phyloP scores from a whole-genome alignment of 2,113 vertebrate species.

The Probosciger aterrimus region DNA sequence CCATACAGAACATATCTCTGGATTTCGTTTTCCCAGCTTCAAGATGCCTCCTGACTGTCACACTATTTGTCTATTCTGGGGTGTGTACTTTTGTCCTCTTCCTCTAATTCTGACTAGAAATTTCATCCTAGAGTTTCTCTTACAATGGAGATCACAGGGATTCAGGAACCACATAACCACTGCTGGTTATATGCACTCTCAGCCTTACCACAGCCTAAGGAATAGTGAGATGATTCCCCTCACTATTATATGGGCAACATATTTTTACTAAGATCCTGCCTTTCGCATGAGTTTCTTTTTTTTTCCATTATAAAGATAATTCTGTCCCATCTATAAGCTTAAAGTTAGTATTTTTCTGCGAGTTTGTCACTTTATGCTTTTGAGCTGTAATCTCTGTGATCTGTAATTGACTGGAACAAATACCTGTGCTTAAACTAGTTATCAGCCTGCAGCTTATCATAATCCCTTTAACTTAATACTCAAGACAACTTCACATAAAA shows the following conservation, averaged over 20 bases:
- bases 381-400: background rate
- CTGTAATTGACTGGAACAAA: background rate
- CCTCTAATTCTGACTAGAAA: background rate
- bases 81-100: background rate
- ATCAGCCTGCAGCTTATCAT: background rate
- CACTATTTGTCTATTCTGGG: background rate
- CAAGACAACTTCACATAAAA: background rate
- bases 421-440: background rate
- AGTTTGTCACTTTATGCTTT: background rate
- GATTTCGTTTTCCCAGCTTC: background rate
- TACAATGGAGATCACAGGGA: background rate
- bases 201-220: background rate
- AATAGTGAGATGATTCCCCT: background rate
- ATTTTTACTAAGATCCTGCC: background rate
- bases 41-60: background rate
- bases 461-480: background rate
- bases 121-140: background rate
- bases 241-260: background rate
- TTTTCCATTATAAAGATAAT: background rate
- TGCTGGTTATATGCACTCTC: background rate
- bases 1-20: background rate
- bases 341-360: background rate
- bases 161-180: background rate
- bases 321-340: background rate
- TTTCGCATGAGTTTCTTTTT: background rate